Percentiles rank a stretch among this genome's conserved stretches.
Conservation (phyloP, 2,113 vertebrate genomes). For the Daphoenositta chrysoptera region DNA sequence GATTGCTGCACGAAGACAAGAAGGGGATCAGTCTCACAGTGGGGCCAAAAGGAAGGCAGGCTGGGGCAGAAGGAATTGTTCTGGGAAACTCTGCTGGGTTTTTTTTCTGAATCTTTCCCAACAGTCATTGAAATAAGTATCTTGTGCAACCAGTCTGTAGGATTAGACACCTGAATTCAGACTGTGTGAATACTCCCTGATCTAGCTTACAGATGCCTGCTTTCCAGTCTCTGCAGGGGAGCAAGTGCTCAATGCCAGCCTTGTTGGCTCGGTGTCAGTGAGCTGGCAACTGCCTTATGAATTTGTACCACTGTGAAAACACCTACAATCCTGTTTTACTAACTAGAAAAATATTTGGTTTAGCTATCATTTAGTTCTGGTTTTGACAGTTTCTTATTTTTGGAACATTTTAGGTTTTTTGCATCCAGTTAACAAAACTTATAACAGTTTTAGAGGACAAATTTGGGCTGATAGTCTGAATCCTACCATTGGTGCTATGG, state of each 20-base stretch:
- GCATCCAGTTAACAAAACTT: background rate
- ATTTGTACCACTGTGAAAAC: background rate
- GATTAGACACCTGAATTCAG: background rate
- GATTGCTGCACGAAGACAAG: background rate
- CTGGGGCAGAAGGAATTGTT: background rate
- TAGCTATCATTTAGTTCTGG: background rate
- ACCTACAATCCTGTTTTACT: background rate
- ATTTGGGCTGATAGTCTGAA: background rate
- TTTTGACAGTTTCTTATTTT: background rate
- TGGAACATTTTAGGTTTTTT: background rate
- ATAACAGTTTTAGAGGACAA: background rate
- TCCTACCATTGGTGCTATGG: background rate
- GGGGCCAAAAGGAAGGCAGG: rapidly evolving
- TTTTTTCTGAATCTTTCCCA: background rate
- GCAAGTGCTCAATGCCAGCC: background rate
- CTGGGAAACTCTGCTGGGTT: background rate
- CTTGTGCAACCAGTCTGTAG: background rate
- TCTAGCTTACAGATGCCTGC: background rate
- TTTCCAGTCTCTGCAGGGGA: background rate
- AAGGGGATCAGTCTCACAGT: background rate
- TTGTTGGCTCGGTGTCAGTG: background rate
- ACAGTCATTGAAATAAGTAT: background rate
- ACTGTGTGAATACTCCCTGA: background rate
- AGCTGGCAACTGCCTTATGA: background rate
- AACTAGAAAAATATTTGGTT: background rate